phyloP scores from a whole-genome alignment of 2,113 vertebrate species.

The Aegotheles bennettii region DNA sequence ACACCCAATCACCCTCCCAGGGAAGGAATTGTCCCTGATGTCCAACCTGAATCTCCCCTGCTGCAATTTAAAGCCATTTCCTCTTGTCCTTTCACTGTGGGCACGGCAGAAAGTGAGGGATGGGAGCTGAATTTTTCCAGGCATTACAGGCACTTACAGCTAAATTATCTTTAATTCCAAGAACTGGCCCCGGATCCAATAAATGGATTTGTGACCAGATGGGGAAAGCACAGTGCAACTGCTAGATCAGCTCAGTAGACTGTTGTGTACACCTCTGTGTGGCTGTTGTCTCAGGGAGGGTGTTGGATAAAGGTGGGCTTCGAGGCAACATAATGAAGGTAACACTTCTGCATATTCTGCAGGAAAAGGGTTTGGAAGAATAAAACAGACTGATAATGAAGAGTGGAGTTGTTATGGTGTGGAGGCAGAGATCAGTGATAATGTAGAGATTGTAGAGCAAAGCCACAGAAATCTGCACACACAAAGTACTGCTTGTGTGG shows the following conservation, averaged over 20 bases:
- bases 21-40: too few species aligned
- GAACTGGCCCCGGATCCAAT: not conserved
- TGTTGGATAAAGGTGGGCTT: not conserved
- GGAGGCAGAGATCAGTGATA: not conserved
- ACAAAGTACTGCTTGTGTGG: not conserved
- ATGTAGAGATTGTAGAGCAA: not conserved
- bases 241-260: not conserved
- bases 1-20: too few species aligned
- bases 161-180: not conserved
- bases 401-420: not conserved
- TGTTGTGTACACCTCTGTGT: not conserved
- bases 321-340: not conserved
- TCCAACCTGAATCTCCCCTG: too few species aligned
- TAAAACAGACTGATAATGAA: not conserved
- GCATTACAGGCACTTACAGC: not conserved
- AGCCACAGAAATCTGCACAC: not conserved
- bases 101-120: too few species aligned
- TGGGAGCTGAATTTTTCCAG: rapidly evolving
- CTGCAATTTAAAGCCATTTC: too few species aligned
- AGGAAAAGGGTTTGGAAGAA: not conserved
- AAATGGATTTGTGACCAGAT: constrained; percentile 11
- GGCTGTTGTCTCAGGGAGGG: rapidly evolving
- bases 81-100: too few species aligned
- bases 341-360: rapidly evolving
- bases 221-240: not conserved